A percentile compares a stretch with the other conserved stretches of the same genome.
Evolutionary conservation across 2,113 vertebrate species (phyloP).

Genomic region (Microcebus jonahi): DNA sequence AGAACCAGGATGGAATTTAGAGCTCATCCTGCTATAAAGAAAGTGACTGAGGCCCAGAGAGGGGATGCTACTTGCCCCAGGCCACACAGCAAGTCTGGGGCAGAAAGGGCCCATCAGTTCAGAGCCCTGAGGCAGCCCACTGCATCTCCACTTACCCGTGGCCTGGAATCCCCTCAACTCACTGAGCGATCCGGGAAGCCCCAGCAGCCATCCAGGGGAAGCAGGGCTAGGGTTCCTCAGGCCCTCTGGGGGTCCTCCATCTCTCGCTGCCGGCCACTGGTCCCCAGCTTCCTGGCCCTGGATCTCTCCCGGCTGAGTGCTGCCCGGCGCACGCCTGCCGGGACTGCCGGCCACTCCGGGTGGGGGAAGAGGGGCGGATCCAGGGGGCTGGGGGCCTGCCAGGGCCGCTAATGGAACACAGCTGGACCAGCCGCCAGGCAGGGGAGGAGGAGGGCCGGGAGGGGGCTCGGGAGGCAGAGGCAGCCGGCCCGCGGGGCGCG

Average conservation of each 20-base stretch:
- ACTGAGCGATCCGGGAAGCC: constrained; percentile 51
- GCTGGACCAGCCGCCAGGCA: constrained; percentile 69
- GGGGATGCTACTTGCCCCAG: neutral
- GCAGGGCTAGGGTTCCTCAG: neutral
- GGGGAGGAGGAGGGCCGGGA: constrained; percentile 15
- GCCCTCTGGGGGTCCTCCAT: neutral
- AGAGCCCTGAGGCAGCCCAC: neutral
- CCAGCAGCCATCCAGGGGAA: neutral
- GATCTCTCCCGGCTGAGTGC: constrained; percentile 24
- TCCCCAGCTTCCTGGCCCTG: neutral
- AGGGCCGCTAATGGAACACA: constrained; percentile 79
- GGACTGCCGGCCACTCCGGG: constrained; percentile 58
- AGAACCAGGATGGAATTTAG: neutral
- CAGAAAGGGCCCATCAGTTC: neutral
- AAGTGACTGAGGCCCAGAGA: neutral
- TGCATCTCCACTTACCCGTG: constrained; percentile 64
- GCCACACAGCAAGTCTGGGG: constrained; percentile 43
- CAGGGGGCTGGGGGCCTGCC: constrained; percentile 73
- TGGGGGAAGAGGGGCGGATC: constrained; percentile 73
- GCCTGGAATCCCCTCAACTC: constrained; percentile 31
- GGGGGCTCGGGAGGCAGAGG: constrained; percentile 44
- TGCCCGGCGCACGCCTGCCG: neutral
- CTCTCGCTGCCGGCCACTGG: neutral
- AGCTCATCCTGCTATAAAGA: neutral
- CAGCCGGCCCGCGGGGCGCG: neutral